Base-by-base conservation (phyloP, 2,797 vertebrate species). In the Gouania willdenowi region DNA sequence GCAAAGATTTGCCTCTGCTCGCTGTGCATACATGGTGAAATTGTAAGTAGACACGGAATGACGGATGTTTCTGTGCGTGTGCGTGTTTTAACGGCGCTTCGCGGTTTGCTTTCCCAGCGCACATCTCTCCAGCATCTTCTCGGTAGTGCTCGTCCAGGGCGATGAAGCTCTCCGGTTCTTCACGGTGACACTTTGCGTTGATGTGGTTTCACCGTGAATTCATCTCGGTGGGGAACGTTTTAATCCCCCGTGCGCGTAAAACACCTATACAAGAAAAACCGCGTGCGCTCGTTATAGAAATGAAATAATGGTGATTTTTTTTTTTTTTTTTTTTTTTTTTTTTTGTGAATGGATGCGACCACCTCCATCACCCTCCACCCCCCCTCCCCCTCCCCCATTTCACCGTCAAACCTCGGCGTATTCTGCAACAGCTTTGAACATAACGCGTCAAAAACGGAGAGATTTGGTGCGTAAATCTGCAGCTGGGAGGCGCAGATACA, bases 31-130 rank as follows among this genome's bases (percentile, higher is more conserved):
- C 87, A 91, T 89, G 69, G 88, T 85, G 88, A 88, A 82, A 89
- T 73, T 81, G 94, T 97, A 84, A 98, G 95, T 95, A 92, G 52
- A 65, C 30, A 33, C 42, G 14, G 47, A 51, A 16, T n/a, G 3
- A 19, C 3, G 4, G 19, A 20, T 6, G 6, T 6, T 6, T 20
- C 19, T 20, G 19, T 6, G 5, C 19, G 19, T 5, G 19, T 3
- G 19, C 61, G 5, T 20, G 19, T 4, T 6, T 19, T n/a, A n/a
- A n/a, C n/a, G n/a, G n/a, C n/a, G n/a, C 44, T 71, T n/a, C n/a
- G n/a, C n/a, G n/a, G n/a, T n/a, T n/a, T n/a, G n/a, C n/a, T n/a
- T n/a, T n/a, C n/a, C n/a, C n/a, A n/a, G 57, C 66, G 74, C 72
- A 69, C 74, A 83, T 77, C 66, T 37, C 73, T 75, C 65, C 69